Base-by-base conservation (phyloP, 37 sponge, comb jelly and placozoan genomes). In the Aplysina aerophoba region DNA sequence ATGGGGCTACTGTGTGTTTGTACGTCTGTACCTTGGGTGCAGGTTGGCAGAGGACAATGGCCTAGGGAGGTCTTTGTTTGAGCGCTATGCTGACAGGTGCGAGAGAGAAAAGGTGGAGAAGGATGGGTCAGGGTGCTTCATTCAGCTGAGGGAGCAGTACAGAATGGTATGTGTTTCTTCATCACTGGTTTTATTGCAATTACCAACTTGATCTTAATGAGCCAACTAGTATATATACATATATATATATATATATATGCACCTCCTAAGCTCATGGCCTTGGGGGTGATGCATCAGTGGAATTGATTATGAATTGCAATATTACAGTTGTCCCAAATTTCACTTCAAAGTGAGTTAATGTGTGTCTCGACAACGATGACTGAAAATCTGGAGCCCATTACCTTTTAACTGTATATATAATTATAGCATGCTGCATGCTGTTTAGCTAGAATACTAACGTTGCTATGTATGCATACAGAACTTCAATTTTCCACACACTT, bases 41-140 rank as follows among this genome's bases (percentile, higher is more conserved):
- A 69, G 71, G 33, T 54, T 73, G 21, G 91, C 91, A 14, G 38
- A 83, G 34, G 71, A 84, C 15, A 80, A 59, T 60, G 87, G 91
- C 0, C 81, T 91, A 41, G 87, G 87, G 30, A 83, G 24, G 17
- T 91, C 91, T 30, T 63, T 91, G n/a, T 91, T 91, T 74, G 87
- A 90, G 65, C 73, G 87, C 15, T 90, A 90, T 73, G 87, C 80
- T 12, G 60, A 68, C 21, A 35, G 5, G 36, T 73, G 71, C 17
- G 34, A 69, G 34, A 69, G 34, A 16, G 28, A 17, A 35, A 35
- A 35, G 4, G 34, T 30, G 17, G 6, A 69, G 17, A 34, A 31
- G 17, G 71, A 69, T 69, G 34, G 34, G 4, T 30, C 27, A 28
- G 71, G 71, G 27, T 69, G 71, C 33, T 69, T 69, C 38, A 69